These are phyloP conservation scores for Mimachlamys varia DNA, from an alignment of 2,888 invertebrate genomes.

Conservation along the genomic window DNA sequence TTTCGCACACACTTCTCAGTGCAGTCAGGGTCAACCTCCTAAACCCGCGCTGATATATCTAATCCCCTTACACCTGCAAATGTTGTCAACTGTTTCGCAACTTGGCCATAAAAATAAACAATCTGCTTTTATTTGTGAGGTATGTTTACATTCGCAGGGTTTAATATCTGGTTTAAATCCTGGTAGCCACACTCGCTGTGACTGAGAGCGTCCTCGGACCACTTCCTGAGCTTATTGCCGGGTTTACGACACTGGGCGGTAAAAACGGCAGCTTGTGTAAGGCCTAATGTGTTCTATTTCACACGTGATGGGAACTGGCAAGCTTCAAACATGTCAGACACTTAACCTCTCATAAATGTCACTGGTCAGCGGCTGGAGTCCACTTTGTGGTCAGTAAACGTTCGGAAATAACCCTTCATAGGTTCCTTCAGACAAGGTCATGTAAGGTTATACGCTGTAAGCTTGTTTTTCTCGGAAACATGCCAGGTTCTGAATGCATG, in stretches of 20 bases:
- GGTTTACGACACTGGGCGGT: background rate
- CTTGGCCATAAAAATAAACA: conserved; percentile 34
- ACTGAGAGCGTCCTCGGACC: background rate
- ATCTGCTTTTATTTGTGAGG: conserved; percentile 11
- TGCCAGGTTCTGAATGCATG: background rate
- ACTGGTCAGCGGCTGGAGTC: background rate
- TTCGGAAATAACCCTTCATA: background rate
- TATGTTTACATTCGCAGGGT: background rate
- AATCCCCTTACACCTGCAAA: conserved; percentile 12
- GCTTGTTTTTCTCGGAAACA: background rate
- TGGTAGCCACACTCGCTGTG: background rate
- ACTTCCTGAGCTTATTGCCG: background rate
- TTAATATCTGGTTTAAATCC: background rate
- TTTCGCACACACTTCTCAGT: background rate
- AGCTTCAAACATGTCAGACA: background rate
- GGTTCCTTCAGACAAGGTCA: conserved; percentile 11
- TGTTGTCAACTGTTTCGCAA: background rate
- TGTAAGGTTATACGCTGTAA: background rate
- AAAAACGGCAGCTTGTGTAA: background rate
- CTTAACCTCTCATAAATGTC: background rate
- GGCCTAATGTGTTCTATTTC: background rate
- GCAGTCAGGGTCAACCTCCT: background rate
- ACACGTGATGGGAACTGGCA: background rate
- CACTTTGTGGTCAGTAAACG: conserved; percentile 22
- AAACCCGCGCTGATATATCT: background rate